phyloP scores from a whole-genome alignment of 2,797 vertebrate species.

The Acanthiza pusilla region DNA sequence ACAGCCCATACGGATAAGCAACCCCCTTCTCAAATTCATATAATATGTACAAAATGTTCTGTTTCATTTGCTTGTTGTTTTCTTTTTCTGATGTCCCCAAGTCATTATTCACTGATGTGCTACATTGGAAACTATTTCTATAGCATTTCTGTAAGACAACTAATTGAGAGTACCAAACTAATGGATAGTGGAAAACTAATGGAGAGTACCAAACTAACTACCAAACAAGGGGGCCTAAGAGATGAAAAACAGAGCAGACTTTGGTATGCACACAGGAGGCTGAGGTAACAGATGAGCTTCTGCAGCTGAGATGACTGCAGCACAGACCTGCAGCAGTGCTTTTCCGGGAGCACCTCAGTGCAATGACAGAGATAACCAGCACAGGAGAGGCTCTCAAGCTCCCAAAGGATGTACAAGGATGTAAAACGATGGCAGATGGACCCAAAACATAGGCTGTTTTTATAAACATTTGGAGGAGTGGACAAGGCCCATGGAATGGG shows the following conservation, averaged over 20 bases:
- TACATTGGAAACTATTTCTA: background rate
- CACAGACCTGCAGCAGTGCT: background rate
- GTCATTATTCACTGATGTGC: background rate
- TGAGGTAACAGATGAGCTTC: background rate
- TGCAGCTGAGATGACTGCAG: background rate
- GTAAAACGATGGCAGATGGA: background rate
- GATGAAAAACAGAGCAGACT: background rate
- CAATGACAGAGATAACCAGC: background rate
- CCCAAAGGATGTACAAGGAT: background rate
- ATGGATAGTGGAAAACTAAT: background rate
- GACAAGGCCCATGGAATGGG: background rate
- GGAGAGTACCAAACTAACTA: background rate
- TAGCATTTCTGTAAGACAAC: background rate
- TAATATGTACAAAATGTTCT: background rate
- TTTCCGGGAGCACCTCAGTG: background rate
- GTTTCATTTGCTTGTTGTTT: background rate
- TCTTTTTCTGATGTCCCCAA: background rate
- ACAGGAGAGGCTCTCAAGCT: background rate
- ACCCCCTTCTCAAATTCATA: background rate
- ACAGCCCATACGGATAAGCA: background rate
- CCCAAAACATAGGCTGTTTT: background rate
- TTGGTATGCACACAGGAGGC: accelerated
- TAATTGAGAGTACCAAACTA: background rate
- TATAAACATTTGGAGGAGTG: background rate
- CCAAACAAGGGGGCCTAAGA: background rate